These are phyloP conservation scores for Pachyrhynchus sulphureomaculatus DNA, from an alignment of 1,140 invertebrate species.

Conservation along the genomic window DNA sequence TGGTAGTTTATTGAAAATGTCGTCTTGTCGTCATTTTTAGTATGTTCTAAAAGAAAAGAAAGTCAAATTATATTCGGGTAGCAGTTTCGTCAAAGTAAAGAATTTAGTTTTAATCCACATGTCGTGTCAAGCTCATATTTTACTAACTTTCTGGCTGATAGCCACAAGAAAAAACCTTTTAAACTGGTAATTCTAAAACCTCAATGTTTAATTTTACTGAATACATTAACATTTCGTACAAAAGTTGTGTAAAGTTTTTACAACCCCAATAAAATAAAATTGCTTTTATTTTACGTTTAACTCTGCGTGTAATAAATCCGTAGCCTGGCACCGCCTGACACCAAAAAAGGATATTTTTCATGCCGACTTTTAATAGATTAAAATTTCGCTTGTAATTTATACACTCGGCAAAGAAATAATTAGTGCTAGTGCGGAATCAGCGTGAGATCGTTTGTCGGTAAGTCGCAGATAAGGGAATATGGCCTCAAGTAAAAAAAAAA, in stretches of 20 bases:
- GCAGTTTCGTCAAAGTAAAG: too few species aligned
- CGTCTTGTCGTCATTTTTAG: too few species aligned
- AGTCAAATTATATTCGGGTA: too few species aligned
- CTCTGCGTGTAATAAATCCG: constrained; percentile 1
- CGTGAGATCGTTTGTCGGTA: constrained; percentile 4
- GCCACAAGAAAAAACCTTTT: too few species aligned
- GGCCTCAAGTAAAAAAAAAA: not conserved
- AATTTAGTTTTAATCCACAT: too few species aligned
- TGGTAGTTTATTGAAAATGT: too few species aligned
- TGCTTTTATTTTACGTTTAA: not conserved
- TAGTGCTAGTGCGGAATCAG: not conserved
- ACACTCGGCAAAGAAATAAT: constrained; percentile 2
- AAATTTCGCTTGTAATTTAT: constrained; percentile 3
- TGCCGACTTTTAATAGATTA: constrained; percentile 6
- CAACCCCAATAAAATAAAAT: not conserved
- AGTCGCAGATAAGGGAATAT: constrained; percentile 4
- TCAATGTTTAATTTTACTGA: too few species aligned
- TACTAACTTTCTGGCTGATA: too few species aligned
- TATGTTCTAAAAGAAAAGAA: too few species aligned
- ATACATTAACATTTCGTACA: not conserved
- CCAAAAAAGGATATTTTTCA: constrained; percentile 8
- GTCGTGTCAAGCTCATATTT: too few species aligned
- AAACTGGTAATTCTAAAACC: too few species aligned
- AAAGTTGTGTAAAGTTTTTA: not conserved
- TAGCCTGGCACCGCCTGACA: not conserved